Evolutionary conservation across 2,113 vertebrate genomes (phyloP).

Genomic region (Gracilinanus agilis): DNA sequence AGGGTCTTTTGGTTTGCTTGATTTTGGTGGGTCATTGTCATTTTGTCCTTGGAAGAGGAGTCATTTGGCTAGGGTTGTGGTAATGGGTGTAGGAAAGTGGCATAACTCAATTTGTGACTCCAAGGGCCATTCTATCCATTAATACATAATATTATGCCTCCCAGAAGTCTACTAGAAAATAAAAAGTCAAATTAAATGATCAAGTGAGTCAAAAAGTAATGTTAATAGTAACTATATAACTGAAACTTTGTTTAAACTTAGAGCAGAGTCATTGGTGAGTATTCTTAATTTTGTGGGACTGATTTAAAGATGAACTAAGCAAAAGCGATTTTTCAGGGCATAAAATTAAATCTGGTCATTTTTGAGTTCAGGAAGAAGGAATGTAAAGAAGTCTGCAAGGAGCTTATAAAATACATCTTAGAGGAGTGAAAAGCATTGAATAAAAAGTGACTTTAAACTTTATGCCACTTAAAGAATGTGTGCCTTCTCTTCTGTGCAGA

Average conservation of each 20-base stretch:
- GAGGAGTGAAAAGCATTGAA: constrained; percentile 31
- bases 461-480: constrained; percentile 43
- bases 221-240: not conserved
- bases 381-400: constrained; percentile 48
- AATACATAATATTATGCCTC: not conserved
- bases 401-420: not conserved
- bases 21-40: not conserved
- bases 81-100: not conserved
- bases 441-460: not conserved
- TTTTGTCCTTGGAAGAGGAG: not conserved
- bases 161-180: not conserved
- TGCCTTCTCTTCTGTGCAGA: constrained; percentile 75
- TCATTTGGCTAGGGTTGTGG: not conserved
- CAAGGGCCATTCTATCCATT: not conserved
- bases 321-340: constrained; percentile 29
- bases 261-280: not conserved
- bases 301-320: constrained; percentile 41
- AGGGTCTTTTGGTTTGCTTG: not conserved
- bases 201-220: not conserved
- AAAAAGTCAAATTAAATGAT: not conserved
- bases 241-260: not conserved
- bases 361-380: constrained; percentile 36
- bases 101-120: no score
- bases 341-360: constrained; percentile 43
- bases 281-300: constrained; percentile 43